phyloP scores from a whole-genome alignment of 2,888 invertebrate species.

The Nephrotoma flavescens region DNA sequence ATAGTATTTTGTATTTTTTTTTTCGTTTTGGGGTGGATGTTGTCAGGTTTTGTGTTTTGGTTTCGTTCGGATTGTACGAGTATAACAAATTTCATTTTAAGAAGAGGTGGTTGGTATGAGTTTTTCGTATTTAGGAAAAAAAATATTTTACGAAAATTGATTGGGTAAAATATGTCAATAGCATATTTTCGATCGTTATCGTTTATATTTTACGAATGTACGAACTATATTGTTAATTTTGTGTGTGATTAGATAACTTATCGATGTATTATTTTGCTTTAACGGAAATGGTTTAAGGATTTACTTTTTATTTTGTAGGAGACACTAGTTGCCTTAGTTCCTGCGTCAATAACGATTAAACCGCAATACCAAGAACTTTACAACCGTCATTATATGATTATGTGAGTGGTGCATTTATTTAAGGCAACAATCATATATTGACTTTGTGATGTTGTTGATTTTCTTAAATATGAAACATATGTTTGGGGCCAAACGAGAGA shows the following conservation, averaged over 20 bases:
- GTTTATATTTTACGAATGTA: neutral
- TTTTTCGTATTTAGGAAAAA: neutral
- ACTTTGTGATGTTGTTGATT: no score
- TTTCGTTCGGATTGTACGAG: neutral
- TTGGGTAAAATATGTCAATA: neutral
- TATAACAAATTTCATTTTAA: neutral
- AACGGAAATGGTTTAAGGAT: neutral
- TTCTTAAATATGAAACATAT: no score
- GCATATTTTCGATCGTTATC: neutral
- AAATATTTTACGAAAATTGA: neutral
- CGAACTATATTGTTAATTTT: neutral
- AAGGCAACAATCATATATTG: no score
- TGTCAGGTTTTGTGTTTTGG: neutral
- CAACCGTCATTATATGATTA: no score
- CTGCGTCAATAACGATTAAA: no score
- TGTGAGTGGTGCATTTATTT: no score
- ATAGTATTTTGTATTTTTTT: neutral
- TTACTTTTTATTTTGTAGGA: no score
- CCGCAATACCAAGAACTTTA: no score
- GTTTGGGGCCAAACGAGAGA: no score
- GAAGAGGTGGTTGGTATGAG: neutral
- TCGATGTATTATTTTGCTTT: neutral
- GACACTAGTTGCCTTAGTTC: no score
- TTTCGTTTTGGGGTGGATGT: neutral
- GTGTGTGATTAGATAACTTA: neutral